These are phyloP conservation scores for Phaethornis superciliosus DNA, from an alignment of 2,113 vertebrate genomes.

Conservation along the genomic window DNA sequence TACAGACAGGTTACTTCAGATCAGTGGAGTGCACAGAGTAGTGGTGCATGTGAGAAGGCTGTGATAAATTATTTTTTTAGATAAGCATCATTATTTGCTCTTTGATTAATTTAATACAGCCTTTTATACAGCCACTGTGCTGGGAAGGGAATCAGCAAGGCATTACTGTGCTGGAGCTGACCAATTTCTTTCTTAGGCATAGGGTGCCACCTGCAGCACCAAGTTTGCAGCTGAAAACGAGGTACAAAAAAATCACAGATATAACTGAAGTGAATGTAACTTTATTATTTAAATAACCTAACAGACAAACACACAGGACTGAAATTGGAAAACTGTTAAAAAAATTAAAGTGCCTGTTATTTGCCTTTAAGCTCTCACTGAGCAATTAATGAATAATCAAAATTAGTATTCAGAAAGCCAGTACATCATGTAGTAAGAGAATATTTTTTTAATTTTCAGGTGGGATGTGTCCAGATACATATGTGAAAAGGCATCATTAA, in stretches of 20 bases:
- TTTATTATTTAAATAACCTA: neutral
- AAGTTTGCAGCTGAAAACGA: neutral
- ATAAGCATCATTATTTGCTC: neutral
- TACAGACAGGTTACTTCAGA: neutral
- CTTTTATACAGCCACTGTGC: neutral
- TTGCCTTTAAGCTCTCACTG: neutral
- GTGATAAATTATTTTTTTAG: neutral
- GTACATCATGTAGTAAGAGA: neutral
- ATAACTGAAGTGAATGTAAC: neutral
- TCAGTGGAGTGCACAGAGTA: neutral
- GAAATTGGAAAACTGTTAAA: neutral
- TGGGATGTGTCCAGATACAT: neutral
- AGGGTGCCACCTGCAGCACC: constrained; percentile 55
- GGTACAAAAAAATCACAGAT: neutral
- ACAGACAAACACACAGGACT: fast-evolving
- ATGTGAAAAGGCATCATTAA: neutral
- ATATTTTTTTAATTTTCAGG: neutral
- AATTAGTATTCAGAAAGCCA: neutral
- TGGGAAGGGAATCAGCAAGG: fast-evolving
- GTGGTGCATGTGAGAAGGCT: neutral
- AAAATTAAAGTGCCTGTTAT: neutral
- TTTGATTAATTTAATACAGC: neutral
- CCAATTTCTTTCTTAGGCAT: neutral
- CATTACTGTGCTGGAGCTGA: neutral
- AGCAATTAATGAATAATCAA: neutral